Base-by-base conservation (phyloP, 1,140 invertebrate genomes). In the Ladona fulva region DNA sequence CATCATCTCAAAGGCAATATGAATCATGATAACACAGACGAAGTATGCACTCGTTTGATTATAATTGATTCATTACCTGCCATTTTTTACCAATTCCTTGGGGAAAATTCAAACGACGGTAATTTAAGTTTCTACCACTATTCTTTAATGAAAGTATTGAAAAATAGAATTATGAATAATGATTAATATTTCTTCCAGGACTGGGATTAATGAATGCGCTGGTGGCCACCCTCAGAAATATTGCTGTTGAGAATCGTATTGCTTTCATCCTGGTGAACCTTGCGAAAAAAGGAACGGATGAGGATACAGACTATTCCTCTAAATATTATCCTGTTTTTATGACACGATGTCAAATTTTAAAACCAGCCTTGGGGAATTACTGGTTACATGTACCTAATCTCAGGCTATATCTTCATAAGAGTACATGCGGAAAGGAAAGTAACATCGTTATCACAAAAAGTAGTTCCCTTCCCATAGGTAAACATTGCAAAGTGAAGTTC, bases 31-130 rank as follows among this genome's bases (percentile, higher is more conserved):
- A 16, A 82, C 81, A 24, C 77, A 74, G 78, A 81, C 90, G 66
- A 84, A 84, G 75, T 80, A 86, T 25, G 80, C 90, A 25, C 83
- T 87, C 79, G 82, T 83, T 74, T 91, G 25, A 85, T 92, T 66
- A 87, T 92, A 12, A 86, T 92, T 75, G 90, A 92, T 84, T 91
- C 90, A 52, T 81, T 92, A 74, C 87, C 90, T 76, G 84, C 85
- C 76, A 78, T 91, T 74, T 85, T 87, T 76, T 85, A 84, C 76
- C 79, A 83, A 52, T 79, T 75, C 37, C 44, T 80, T n/a, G 75
- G 75, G 37, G 78, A 79, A 12, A 25, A 66, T 37, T 59, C 37
- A 12, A 76, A 77, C 75, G 42, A 77, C 25, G 78, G 79, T 80
- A 80, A 80, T 81, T 78, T 37, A 37, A 37, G 1, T 37, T 37